These are phyloP conservation scores for Gerris buenoi DNA, from an alignment of 1,140 invertebrate species.

Conservation along the genomic window DNA sequence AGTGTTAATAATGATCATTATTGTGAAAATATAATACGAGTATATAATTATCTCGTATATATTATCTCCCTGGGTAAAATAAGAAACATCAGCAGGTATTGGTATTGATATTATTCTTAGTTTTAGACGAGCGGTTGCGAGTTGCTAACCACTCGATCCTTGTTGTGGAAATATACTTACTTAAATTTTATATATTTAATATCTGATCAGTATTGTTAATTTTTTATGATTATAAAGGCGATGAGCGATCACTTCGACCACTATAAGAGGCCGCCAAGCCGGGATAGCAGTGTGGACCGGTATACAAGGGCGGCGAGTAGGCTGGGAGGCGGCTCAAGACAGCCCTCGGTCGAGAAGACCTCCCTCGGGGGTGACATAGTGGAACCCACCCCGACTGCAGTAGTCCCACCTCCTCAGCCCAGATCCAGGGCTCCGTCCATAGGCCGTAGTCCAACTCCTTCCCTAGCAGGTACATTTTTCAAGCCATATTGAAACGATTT, in stretches of 20 bases:
- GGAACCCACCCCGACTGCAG: background rate
- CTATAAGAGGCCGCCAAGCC: constrained; percentile 74
- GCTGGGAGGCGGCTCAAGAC: constrained; percentile 41
- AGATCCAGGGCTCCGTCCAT: constrained; percentile 13
- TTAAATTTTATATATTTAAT: too few species aligned
- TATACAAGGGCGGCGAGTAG: constrained; percentile 43
- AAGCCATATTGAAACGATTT: too few species aligned
- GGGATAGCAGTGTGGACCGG: constrained; percentile 73
- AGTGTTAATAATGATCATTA: too few species aligned
- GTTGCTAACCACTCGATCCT: background rate
- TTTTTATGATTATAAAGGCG: constrained; percentile 33
- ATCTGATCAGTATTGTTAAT: too few species aligned
- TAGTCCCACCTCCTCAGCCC: background rate
- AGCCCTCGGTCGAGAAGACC: constrained; percentile 54
- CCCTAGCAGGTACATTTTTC: constrained; percentile 13
- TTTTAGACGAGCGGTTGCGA: background rate
- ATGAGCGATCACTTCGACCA: constrained; percentile 70
- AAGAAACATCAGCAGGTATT: too few species aligned
- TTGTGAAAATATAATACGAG: too few species aligned
- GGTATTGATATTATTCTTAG: background rate
- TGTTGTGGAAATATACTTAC: too few species aligned
- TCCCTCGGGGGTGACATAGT: constrained; percentile 15
- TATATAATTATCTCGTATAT: too few species aligned
- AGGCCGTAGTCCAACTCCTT: constrained; percentile 30
- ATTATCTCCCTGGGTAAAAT: too few species aligned